Percentiles rank a stretch among this genome's conserved stretches.
Evolutionary conservation across 1,140 invertebrate species (phyloP).

Genomic region (Elymnias hypermnestra): DNA sequence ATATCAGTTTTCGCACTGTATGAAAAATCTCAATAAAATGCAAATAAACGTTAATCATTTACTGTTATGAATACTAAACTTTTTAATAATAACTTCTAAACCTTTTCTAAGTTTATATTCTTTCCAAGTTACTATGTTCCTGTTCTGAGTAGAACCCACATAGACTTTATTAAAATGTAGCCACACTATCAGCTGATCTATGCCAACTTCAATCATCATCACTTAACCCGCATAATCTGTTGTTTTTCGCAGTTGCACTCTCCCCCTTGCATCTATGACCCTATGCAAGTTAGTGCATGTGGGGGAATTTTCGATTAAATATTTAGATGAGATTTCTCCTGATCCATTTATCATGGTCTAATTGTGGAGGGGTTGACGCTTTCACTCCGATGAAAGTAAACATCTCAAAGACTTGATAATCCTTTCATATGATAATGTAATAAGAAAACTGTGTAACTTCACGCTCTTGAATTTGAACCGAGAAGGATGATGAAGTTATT

Average conservation of each 20-base stretch:
- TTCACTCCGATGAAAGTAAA: slow-evolving; percentile 39
- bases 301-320: slow-evolving; percentile 72
- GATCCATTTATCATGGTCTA: slow-evolving; percentile 72
- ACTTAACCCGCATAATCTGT: slow-evolving; percentile 17
- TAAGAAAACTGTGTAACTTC: slow-evolving; percentile 32
- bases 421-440: slow-evolving; percentile 72
- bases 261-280: slow-evolving; percentile 17
- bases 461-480: slow-evolving; percentile 14
- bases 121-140: too few relatives aligned
- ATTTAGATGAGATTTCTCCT: slow-evolving; percentile 74
- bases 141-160: too few relatives aligned
- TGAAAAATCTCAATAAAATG: too few relatives aligned
- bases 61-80: too few relatives aligned
- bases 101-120: too few relatives aligned
- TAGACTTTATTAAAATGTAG: slow-evolving; percentile 3
- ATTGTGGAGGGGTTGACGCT: slow-evolving; percentile 56
- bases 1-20: too few relatives aligned
- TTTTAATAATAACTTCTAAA: too few relatives aligned
- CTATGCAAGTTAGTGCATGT: slow-evolving; percentile 43
- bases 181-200: slow-evolving; percentile 4
- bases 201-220: slow-evolving; percentile 16
- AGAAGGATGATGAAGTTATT: slow-evolving; percentile 7
- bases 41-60: too few relatives aligned
- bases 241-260: slow-evolving; percentile 18
- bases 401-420: slow-evolving; percentile 45